Evolutionary conservation across 2,888 invertebrate genomes (phyloP).

Genomic region (Sesia bembeciformis): DNA sequence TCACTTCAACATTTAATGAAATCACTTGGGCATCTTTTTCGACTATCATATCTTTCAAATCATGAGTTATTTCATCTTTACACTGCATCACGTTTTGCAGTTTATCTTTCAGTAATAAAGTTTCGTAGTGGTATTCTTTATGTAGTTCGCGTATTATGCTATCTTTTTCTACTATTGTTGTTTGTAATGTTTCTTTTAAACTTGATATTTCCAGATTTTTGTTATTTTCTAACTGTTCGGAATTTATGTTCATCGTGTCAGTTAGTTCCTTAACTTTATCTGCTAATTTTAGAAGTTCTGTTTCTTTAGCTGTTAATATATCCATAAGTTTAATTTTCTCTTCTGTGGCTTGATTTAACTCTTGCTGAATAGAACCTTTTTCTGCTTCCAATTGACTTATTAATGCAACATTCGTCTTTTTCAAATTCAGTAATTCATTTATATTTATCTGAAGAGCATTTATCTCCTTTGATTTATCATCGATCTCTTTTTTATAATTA

Average conservation of each 20-base stretch:
- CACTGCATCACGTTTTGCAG: constrained; percentile 44
- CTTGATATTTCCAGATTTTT: constrained; percentile 22
- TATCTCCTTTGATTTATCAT: constrained; percentile 21
- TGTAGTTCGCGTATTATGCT: constrained; percentile 16
- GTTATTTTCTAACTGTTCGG: constrained; percentile 20
- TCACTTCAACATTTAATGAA: constrained; percentile 47
- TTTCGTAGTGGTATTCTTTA: constrained; percentile 50
- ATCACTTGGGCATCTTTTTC: constrained; percentile 49
- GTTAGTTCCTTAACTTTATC: constrained; percentile 9
- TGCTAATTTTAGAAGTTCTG: constrained; percentile 17
- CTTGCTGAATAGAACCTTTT: constrained; percentile 14
- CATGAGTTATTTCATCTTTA: constrained; percentile 42
- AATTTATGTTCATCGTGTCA: constrained; percentile 6
- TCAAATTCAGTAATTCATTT: constrained; percentile 17
- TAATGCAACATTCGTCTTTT: constrained; percentile 12
- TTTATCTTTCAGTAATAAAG: constrained; percentile 44
- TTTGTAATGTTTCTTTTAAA: constrained; percentile 20
- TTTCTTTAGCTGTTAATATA: constrained; percentile 14
- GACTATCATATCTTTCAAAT: constrained; percentile 33
- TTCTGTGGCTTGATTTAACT: constrained; percentile 14
- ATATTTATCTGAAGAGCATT: constrained; percentile 22
- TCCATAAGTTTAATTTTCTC: constrained; percentile 16
- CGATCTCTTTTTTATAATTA: constrained; percentile 19
- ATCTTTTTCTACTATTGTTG: constrained; percentile 18
- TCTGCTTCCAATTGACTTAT: constrained; percentile 17